Evolutionary conservation across 2,888 invertebrate genomes (phyloP).

Genomic region (Branchellion lobata): DNA sequence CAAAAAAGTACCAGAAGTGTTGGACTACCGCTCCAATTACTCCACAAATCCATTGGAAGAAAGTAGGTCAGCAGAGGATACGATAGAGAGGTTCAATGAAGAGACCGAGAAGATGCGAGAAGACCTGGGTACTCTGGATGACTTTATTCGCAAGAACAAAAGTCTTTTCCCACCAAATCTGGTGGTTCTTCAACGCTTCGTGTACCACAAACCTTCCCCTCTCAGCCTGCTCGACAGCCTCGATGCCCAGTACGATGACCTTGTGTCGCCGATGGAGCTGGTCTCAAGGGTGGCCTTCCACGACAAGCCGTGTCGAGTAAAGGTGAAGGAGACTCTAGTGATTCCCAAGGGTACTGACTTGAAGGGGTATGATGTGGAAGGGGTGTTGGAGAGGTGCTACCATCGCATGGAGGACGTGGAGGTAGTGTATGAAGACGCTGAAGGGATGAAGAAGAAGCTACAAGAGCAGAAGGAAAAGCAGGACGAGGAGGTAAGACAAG

Average conservation of each 20-base stretch:
- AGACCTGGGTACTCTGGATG: conserved; percentile 50
- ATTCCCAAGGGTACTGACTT: conserved; percentile 14
- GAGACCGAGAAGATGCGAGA: conserved; percentile 49
- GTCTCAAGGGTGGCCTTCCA: conserved; percentile 3
- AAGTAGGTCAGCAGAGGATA: conserved; percentile 43
- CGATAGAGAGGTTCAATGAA: conserved; percentile 48
- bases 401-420: conserved; percentile 30
- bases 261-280: not conserved
- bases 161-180: conserved; percentile 52
- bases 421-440: conserved; percentile 36
- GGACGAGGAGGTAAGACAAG: conserved; percentile 1
- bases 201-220: conserved; percentile 25
- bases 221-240: not conserved
- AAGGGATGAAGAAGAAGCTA: conserved; percentile 21
- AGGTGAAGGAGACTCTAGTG: conserved; percentile 26
- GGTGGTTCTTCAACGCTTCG: conserved; percentile 47
- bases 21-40: not conserved
- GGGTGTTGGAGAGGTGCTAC: conserved; percentile 35
- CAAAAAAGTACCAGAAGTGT: not conserved
- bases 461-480: not conserved
- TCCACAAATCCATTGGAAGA: not conserved
- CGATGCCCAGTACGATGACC: not conserved
- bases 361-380: conserved; percentile 35
- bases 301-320: conserved; percentile 17
- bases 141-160: conserved; percentile 52